Evolutionary conservation across 2,113 vertebrate species (phyloP).

Genomic region (Neogobius melanostomus): DNA sequence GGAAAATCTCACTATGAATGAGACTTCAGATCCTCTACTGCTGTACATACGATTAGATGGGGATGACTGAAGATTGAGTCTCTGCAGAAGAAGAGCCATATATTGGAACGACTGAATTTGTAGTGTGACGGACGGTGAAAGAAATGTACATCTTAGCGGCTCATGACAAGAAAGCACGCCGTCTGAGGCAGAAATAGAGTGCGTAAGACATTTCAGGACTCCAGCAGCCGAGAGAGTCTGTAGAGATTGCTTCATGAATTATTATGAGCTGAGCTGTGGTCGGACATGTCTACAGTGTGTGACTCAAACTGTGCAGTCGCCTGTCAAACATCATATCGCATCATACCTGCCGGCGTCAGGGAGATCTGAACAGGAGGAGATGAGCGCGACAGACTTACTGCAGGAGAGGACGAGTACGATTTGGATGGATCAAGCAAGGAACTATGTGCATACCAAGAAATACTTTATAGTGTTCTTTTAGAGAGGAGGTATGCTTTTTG

Average conservation of each 20-base stretch:
- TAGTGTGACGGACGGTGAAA: neutral
- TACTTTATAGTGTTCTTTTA: too few relatives aligned
- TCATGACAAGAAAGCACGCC: constrained; percentile 19
- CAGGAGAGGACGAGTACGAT: constrained; percentile 1
- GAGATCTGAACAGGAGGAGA: constrained; percentile 22
- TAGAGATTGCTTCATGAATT: constrained; percentile 15
- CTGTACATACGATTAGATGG: neutral
- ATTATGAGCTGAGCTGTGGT: constrained; percentile 23
- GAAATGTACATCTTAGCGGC: constrained; percentile 12
- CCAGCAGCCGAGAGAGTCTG: constrained; percentile 1
- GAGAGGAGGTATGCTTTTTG: too few relatives aligned
- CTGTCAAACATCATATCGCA: constrained; percentile 18
- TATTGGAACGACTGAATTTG: too few relatives aligned
- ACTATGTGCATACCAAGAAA: too few relatives aligned
- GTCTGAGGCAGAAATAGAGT: constrained; percentile 11
- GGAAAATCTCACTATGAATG: too few relatives aligned
- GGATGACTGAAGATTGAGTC: too few relatives aligned
- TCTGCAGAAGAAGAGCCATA: too few relatives aligned
- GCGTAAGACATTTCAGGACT: neutral
- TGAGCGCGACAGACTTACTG: constrained; percentile 22
- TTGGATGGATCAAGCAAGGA: neutral
- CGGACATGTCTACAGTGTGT: constrained; percentile 20
- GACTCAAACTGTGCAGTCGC: constrained; percentile 30
- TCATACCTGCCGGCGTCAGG: constrained; percentile 11
- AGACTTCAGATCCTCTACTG: neutral